Conservation (phyloP, 2,888 invertebrate species). For the Ceraclea dissimilis region DNA sequence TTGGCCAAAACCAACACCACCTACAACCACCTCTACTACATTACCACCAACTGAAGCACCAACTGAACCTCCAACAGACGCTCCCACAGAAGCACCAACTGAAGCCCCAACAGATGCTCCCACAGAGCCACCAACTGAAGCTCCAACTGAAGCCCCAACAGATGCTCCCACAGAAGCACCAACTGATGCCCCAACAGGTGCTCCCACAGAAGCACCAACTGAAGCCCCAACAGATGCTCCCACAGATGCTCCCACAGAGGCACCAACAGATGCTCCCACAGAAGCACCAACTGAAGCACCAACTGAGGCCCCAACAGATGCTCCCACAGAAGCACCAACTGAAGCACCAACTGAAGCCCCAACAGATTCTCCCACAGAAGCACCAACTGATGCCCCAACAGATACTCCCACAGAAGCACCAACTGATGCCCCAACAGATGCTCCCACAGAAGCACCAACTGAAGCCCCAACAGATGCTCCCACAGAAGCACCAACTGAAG, state of each 20-base stretch:
- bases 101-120: conserved; percentile 8
- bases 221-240: conserved; percentile 6
- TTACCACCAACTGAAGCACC: background rate
- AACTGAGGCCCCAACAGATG: conserved; percentile 13
- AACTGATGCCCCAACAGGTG: background rate
- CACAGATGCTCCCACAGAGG: conserved; percentile 9
- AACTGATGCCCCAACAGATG: conserved; percentile 6
- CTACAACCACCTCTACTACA: background rate
- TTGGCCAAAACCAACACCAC: conserved; percentile 10
- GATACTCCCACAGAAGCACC: conserved; percentile 8
- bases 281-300: conserved; percentile 14
- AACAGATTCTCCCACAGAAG: conserved; percentile 5
- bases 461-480: conserved; percentile 11
- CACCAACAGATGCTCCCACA: conserved; percentile 10
- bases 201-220: conserved; percentile 8
- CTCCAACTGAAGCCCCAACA: background rate
- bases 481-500: conserved; percentile 9
- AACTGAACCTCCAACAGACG: background rate
- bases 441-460: conserved; percentile 7
- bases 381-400: conserved; percentile 11
- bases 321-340: conserved; percentile 13
- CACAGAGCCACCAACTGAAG: conserved; percentile 9
- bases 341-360: conserved; percentile 2
- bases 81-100: conserved; percentile 3
- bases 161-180: conserved; percentile 3